Evolutionary conservation across 2,797 vertebrate species (phyloP), one percentile per base, ranked within the genome.

Genomic region (Salmo trutta): DNA sequence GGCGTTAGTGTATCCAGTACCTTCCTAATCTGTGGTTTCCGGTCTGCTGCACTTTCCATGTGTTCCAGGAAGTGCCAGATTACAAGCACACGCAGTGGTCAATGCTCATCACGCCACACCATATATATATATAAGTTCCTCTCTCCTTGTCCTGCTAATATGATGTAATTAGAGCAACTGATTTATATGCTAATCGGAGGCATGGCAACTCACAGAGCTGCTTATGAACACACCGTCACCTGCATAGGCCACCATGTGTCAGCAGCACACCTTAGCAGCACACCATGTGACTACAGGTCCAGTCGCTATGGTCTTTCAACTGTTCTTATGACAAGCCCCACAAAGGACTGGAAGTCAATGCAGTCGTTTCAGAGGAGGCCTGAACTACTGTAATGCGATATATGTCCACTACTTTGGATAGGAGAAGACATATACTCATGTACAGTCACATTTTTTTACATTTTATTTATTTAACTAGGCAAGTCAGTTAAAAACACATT

Each of bases 31-130:
- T 77, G 31, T 17, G 3, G 59, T 8, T 5, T 27, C 41, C n/a
- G 78, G 68, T 87, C 83, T 86, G 83, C 82, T 54, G 27, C 51
- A 77, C 24, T 29, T 71, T 29, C 67, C 68, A 19, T 78, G 80
- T 67, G 71, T 81, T 78, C 74, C 76, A 56, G 16, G 24, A 27
- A 51, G 52, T 51, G 73, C 21, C 36, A 67, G 71, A 75, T 74
- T 79, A 79, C 53, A 29, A 54, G 31, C 75, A 47, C 66, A 75
- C 64, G 3, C 73, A 41, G 15, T 52, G 56, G 36, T 56, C 54
- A 71, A 6, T 56, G 24, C 74, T 52, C 47, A 69, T 77, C 75
- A 74, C n/a, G 65, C 64, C 75, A 80, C 75, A 68, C 17, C 65
- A 33, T 76, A 31, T 31, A 21, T 76, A 31, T 29, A 31, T 76